phyloP scores from a whole-genome alignment of 2,888 invertebrate genomes.

The Cancer borealis region DNA sequence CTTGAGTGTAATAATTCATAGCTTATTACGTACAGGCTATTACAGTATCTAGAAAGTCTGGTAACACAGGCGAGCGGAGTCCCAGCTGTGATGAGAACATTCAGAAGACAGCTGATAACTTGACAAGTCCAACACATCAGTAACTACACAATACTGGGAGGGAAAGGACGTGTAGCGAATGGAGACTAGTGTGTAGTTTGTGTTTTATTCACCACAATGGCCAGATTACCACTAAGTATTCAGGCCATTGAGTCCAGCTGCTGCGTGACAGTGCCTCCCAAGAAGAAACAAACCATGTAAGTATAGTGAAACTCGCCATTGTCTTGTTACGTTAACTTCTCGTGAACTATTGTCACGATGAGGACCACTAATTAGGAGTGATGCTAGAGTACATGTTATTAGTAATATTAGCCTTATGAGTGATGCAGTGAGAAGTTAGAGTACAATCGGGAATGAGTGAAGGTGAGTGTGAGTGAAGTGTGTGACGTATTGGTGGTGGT shows the following conservation, averaged over 20 bases:
- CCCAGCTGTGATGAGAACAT: too few species aligned
- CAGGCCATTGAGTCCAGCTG: constrained; percentile 66
- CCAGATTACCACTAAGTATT: constrained; percentile 45
- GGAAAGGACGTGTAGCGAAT: neutral
- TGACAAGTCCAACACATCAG: neutral
- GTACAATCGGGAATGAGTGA: neutral
- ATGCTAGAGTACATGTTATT: neutral
- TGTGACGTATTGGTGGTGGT: neutral
- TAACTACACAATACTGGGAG: neutral
- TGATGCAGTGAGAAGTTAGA: neutral
- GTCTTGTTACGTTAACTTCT: neutral
- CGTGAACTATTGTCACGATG: neutral
- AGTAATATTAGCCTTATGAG: neutral
- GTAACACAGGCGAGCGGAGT: too few species aligned
- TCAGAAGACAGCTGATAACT: too few species aligned
- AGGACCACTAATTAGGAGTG: neutral
- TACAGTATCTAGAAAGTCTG: too few species aligned
- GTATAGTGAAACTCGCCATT: neutral
- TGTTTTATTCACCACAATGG: constrained; percentile 40
- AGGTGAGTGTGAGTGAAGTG: neutral
- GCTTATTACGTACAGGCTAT: too few species aligned
- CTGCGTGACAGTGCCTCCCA: constrained; percentile 46
- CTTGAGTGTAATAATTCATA: too few species aligned
- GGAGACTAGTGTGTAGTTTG: neutral
- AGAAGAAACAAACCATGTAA: constrained; percentile 51